These are phyloP conservation scores for Anguilla obscura DNA, from an alignment of 2,797 vertebrate species.

Conservation along the genomic window DNA sequence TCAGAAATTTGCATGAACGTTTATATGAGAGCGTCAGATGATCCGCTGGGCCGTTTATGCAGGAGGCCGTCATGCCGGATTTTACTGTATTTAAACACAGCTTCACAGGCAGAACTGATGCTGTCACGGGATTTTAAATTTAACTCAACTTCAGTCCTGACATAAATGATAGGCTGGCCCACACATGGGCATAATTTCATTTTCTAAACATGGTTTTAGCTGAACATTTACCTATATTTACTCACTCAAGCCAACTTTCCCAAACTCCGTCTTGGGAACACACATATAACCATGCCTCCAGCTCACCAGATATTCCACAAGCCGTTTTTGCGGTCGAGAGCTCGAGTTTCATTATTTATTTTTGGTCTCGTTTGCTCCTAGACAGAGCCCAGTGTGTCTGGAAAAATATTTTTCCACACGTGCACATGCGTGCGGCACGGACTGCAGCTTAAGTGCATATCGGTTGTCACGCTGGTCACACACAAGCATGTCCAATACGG, in stretches of 20 bases:
- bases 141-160: not conserved
- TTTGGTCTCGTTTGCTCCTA: not conserved
- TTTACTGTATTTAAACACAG: not conserved
- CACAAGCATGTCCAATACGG: too few relatives aligned
- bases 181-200: not conserved
- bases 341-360: not conserved
- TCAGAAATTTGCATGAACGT: not conserved
- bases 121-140: not conserved
- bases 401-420: not conserved
- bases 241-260: not conserved
- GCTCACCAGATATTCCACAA: not conserved
- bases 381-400: not conserved
- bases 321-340: not conserved
- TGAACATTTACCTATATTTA: not conserved
- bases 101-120: not conserved
- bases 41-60: too few relatives aligned
- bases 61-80: not conserved
- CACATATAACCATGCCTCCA: not conserved
- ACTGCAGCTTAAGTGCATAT: not conserved
- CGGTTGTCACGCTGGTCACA: not conserved
- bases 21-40: not conserved
- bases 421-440: not conserved
- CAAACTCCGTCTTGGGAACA: not conserved
- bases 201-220: not conserved
- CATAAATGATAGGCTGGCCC: not conserved